Evolutionary conservation across 2,797 vertebrate genomes (phyloP).

Genomic region (Dendrocincla tyrannina): DNA sequence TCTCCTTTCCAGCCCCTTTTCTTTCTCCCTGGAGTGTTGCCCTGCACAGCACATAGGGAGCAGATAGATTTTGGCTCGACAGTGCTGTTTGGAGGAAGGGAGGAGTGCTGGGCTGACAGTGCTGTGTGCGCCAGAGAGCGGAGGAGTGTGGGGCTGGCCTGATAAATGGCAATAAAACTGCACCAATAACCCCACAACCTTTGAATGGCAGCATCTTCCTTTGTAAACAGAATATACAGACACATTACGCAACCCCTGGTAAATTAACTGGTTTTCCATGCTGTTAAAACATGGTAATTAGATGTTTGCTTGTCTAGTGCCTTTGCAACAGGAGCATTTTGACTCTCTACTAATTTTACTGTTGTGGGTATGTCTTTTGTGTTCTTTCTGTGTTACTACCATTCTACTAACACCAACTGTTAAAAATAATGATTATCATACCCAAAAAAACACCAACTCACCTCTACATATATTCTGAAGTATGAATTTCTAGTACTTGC

Average conservation of each 20-base stretch:
- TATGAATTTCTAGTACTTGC: background rate
- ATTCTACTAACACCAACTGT: background rate
- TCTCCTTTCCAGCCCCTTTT: background rate
- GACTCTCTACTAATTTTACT: background rate
- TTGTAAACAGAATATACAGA: slow-evolving; percentile 1
- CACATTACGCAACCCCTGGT: background rate
- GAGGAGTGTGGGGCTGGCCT: background rate
- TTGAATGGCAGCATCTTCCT: background rate
- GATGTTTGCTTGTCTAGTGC: background rate
- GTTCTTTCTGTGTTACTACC: background rate
- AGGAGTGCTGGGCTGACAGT: accelerated
- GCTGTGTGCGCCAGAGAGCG: accelerated
- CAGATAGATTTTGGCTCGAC: background rate
- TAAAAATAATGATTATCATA: background rate
- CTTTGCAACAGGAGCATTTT: background rate
- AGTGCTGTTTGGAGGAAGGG: background rate
- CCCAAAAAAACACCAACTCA: background rate
- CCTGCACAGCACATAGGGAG: accelerated
- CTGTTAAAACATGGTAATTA: background rate
- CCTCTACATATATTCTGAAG: background rate
- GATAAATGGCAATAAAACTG: background rate
- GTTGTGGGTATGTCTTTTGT: background rate
- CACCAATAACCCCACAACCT: background rate
- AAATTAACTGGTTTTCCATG: background rate
- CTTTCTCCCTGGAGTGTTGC: background rate